Conservation (phyloP, 2,797 vertebrate species). For the Paratrypauchen microcephalus region DNA sequence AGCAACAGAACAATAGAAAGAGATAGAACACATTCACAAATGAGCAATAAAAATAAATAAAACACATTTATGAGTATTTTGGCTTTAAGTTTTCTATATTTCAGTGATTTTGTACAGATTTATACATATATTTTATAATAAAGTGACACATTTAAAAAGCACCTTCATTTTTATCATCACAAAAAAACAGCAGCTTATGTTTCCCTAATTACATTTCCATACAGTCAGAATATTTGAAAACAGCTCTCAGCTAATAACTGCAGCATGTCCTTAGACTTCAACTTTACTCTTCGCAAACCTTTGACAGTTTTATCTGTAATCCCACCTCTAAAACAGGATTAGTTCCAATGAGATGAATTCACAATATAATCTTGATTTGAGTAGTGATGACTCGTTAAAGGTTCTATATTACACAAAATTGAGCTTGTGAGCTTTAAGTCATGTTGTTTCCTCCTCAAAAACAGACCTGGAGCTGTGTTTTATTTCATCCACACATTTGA, state of each 20-base stretch:
- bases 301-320: not conserved
- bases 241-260: not conserved
- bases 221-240: conserved; percentile 6
- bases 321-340: not conserved
- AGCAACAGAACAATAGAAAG: too few relatives aligned
- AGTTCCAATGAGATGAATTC: not conserved
- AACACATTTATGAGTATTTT: too few relatives aligned
- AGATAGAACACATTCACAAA: too few relatives aligned
- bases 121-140: too few relatives aligned
- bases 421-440: too few relatives aligned
- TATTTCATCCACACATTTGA: too few relatives aligned
- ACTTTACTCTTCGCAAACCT: not conserved
- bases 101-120: not conserved
- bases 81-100: not conserved
- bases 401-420: too few relatives aligned
- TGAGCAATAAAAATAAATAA: too few relatives aligned
- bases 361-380: not conserved
- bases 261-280: conserved; percentile 1
- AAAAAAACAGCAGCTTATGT: conserved; percentile 6
- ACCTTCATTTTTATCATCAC: conserved; percentile 7
- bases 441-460: too few relatives aligned
- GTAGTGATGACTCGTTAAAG: too few relatives aligned
- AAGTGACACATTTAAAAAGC: not conserved
- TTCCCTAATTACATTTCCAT: conserved; percentile 16
- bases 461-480: too few relatives aligned